phyloP scores from a whole-genome alignment of 2,888 invertebrate species.

The Parnassius apollo region DNA sequence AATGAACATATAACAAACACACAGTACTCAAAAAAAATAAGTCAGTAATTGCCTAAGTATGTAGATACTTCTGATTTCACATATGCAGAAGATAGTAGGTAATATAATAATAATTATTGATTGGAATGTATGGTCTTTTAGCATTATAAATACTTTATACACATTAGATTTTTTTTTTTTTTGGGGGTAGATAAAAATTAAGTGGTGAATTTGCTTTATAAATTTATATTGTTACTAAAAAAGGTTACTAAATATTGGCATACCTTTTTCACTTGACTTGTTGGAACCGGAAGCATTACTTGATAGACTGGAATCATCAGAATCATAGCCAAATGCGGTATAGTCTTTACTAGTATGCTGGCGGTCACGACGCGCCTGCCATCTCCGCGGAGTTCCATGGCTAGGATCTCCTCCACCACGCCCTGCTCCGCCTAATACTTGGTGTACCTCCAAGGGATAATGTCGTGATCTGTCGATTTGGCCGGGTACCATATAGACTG shows the following conservation, averaged over 20 bases:
- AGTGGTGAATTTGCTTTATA: no score
- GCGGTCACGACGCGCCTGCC: constrained; percentile 54
- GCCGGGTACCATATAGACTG: constrained; percentile 56
- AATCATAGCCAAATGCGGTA: constrained; percentile 71
- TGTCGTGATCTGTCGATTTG: constrained; percentile 59
- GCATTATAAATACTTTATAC: no score
- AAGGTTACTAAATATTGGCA: constrained; percentile 6
- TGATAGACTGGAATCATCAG: constrained; percentile 75
- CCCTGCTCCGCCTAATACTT: constrained; percentile 45
- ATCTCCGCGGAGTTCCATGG: constrained; percentile 49
- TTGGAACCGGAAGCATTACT: constrained; percentile 75
- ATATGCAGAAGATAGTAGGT: no score
- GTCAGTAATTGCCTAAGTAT: no score
- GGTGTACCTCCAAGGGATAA: constrained; percentile 59
- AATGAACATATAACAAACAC: no score
- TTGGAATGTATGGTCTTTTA: no score
- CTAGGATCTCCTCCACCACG: constrained; percentile 42
- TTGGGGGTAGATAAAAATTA: no score
- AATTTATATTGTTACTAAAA: no score
- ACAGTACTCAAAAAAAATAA: no score
- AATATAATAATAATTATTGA: no score
- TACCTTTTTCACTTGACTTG: constrained; percentile 71
- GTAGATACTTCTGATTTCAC: no score
- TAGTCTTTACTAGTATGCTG: constrained; percentile 50
- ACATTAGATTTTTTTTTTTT: no score